Base-by-base conservation (phyloP, 2,888 invertebrate genomes). In the Drosophila algonquin region DNA sequence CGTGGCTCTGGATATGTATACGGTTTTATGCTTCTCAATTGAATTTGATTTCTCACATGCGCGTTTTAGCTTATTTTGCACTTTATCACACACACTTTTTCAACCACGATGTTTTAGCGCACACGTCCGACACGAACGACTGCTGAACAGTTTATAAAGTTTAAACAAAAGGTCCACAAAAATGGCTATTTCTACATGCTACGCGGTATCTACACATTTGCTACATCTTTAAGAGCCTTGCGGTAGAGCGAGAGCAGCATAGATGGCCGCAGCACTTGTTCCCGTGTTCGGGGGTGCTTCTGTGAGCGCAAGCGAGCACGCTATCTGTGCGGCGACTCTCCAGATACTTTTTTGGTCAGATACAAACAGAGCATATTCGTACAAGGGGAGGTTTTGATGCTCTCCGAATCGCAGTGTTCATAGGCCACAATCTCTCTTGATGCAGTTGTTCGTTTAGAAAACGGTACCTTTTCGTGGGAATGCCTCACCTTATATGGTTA, bases 41-140 rank as follows among this genome's bases (percentile, higher is more conserved):
- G 73, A 80, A 63, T 83, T 87, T 73, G 60, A 68, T 81, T 81
- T 84, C 85, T 79, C 83, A 79, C 80, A 87, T 79, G 81, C 88
- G 83, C 75, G 76, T 63, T 77, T 73, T 73, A 74, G 81, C 73
- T 79, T 72, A 76, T 79, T 58, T 77, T 85, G 77, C 82, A 83
- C 73, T 84, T 87, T 81, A 69, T 82, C 64, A 77, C 77, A 63
- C 56, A 68, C 56, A 68, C 32, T 79, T 57, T 72, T 64, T 72
- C 45, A 40, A 50, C 30, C 35, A 48, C 47, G 14, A 40, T 52
- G 50, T 35, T 47, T 78, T 51, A 50, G 32, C 84, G 12, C 32
- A 35, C 53, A 35, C 14, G 27, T 27, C 24, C 24, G 24, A 24
- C n/a, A 27, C 24, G 24, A 27, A 8, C 14, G 3, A 21, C 14